Percentiles rank a stretch among this genome's conserved stretches.
phyloP scores from a whole-genome alignment of 1,140 invertebrate species.

The Formica selysi region DNA sequence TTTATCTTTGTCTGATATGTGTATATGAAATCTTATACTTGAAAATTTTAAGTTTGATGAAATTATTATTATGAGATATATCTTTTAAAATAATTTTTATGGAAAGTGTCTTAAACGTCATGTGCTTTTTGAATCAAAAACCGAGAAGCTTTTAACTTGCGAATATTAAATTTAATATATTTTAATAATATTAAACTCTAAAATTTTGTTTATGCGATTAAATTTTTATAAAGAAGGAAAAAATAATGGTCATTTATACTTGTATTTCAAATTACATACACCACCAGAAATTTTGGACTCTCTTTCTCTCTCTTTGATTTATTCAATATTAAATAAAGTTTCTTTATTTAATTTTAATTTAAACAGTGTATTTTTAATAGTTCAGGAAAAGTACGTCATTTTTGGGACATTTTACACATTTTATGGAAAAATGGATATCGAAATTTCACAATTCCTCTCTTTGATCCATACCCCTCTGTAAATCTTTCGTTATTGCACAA shows the following conservation, averaged over 20 bases:
- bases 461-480: conserved; percentile 58
- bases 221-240: neutral
- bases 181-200: neutral
- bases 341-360: conserved; percentile 5
- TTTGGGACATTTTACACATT: conserved; percentile 23
- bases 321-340: neutral
- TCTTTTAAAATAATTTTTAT: conserved; percentile 30
- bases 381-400: conserved; percentile 27
- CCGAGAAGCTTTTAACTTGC: neutral
- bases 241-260: neutral
- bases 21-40: conserved; percentile 40
- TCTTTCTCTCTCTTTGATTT: too few relatives aligned
- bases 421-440: conserved; percentile 19
- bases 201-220: neutral
- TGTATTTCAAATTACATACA: too few relatives aligned
- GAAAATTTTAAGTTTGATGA: conserved; percentile 34
- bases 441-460: conserved; percentile 28
- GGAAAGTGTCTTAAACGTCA: conserved; percentile 29
- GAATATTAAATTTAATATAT: neutral
- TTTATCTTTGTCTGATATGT: conserved; percentile 60
- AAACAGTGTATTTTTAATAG: neutral
- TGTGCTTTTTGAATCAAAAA: conserved; percentile 2
- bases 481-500: conserved; percentile 63
- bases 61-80: conserved; percentile 31
- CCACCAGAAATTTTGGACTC: neutral